Evolutionary conservation across 2,113 vertebrate species (phyloP).

Genomic region (Etheostoma cragini): DNA sequence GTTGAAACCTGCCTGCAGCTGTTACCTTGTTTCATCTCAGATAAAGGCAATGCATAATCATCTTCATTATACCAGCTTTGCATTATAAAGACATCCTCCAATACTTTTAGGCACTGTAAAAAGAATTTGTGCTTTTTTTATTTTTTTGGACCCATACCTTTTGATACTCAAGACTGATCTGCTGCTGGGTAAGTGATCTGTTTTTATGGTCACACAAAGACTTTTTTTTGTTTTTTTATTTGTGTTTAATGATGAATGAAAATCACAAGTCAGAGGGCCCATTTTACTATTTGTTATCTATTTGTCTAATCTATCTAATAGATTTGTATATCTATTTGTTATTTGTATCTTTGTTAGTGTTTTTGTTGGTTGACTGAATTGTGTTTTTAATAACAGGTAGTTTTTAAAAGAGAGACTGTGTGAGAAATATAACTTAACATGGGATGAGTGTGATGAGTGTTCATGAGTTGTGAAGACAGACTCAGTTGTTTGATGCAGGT

Average conservation of each 20-base stretch:
- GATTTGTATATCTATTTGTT: too few relatives aligned
- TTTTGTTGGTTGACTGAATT: neutral
- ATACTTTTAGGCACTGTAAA: neutral
- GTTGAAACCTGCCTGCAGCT: conserved; percentile 24
- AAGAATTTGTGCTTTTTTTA: fast-evolving
- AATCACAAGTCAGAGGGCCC: neutral
- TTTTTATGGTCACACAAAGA: neutral
- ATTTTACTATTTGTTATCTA: neutral
- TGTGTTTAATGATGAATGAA: neutral
- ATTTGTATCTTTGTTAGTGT: neutral
- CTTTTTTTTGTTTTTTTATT: neutral
- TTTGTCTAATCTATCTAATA: too few relatives aligned
- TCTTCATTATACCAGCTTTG: neutral
- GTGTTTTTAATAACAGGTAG: conserved; percentile 1
- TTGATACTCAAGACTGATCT: conserved; percentile 4
- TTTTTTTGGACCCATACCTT: neutral
- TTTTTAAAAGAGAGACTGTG: neutral
- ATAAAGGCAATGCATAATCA: conserved; percentile 16
- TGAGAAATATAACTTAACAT: neutral
- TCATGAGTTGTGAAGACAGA: neutral
- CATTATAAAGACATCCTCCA: neutral
- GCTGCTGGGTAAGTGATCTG: neutral
- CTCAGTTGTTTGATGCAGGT: neutral
- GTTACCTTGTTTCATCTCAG: conserved; percentile 17
- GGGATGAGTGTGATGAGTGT: neutral